Percentiles rank a stretch among this genome's conserved stretches.
These are phyloP conservation scores for Gorsachius goisagi DNA, from an alignment of 2,113 vertebrate species.

Conservation along the genomic window DNA sequence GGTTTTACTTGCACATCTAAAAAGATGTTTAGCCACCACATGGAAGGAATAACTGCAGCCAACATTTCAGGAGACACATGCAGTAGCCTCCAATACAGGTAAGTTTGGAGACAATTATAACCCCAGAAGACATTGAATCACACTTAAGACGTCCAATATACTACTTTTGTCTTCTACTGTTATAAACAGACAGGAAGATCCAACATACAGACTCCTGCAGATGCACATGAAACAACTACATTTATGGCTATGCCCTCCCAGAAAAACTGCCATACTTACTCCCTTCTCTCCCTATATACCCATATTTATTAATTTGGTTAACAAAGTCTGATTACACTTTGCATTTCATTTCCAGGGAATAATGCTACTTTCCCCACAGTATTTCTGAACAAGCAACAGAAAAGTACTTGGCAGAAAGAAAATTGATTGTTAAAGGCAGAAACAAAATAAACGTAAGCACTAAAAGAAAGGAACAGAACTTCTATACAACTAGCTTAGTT, in stretches of 20 bases:
- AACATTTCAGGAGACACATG: not conserved
- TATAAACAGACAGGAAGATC: not conserved
- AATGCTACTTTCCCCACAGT: not conserved
- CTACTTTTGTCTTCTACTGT: not conserved
- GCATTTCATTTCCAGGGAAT: not conserved
- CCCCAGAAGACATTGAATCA: not conserved
- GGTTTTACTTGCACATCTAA: not conserved
- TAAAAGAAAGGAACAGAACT: not conserved
- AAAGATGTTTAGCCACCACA: not conserved
- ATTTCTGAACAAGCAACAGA: not conserved
- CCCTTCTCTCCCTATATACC: not conserved
- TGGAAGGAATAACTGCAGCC: not conserved
- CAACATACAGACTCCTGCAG: not conserved
- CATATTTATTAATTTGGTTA: not conserved
- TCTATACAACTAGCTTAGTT: not conserved
- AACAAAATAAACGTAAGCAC: not conserved
- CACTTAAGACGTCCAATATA: not conserved
- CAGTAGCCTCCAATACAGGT: not conserved
- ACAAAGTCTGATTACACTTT: not conserved
- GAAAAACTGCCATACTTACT: not conserved
- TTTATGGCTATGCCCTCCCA: not conserved
- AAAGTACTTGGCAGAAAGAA: not conserved
- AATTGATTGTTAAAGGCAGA: not conserved
- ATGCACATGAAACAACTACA: not conserved
- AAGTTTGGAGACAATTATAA: not conserved